Conservation (phyloP, 2,113 vertebrate genomes). For the Vicugna pacos region DNA sequence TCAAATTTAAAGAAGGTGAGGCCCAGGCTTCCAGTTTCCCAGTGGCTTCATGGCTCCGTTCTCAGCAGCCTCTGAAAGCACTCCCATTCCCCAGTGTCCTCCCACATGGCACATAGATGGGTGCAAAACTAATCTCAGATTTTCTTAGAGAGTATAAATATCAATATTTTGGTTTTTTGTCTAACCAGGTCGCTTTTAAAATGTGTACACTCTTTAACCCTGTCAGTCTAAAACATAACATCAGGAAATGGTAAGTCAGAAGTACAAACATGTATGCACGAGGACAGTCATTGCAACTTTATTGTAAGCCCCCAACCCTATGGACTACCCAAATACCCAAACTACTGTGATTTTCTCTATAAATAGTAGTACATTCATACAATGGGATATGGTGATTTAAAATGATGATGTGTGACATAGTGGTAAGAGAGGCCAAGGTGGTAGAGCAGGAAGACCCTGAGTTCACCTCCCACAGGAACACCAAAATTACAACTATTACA, state of each 20-base stretch:
- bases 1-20: neutral
- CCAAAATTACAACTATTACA: neutral
- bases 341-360: neutral
- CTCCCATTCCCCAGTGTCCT: neutral
- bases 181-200: neutral
- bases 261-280: neutral
- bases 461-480: neutral
- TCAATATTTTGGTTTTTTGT: neutral
- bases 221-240: constrained; percentile 20
- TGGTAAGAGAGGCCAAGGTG: neutral
- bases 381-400: neutral
- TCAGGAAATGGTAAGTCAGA: neutral
- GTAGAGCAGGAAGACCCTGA: neutral
- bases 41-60: neutral
- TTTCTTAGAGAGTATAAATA: neutral
- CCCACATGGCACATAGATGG: neutral
- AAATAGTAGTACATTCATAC: neutral
- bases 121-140: neutral
- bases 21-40: neutral
- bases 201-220: neutral
- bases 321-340: neutral
- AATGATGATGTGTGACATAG: neutral
- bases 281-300: neutral
- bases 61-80: neutral
- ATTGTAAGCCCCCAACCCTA: neutral